Evolutionary conservation across 2,797 vertebrate species (phyloP).

Genomic region (Masticophis lateralis): DNA sequence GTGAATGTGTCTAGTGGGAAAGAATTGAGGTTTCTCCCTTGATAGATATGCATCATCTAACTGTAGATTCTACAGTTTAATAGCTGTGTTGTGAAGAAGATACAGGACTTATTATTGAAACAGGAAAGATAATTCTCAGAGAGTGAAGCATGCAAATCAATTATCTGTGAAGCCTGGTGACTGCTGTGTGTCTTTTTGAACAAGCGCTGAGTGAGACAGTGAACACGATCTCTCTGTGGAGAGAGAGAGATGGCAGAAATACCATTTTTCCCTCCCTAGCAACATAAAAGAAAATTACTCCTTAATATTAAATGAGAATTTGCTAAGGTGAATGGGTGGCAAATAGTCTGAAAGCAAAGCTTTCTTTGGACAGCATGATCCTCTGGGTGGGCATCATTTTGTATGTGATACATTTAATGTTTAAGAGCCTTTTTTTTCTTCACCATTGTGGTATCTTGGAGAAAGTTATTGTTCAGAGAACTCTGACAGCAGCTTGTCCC

Average conservation of each 20-base stretch:
- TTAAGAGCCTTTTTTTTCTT: conserved; percentile 19
- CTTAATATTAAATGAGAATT: conserved; percentile 20
- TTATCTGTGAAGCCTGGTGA: conserved; percentile 20
- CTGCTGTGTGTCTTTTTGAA: conserved; percentile 25
- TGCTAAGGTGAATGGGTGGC: neutral
- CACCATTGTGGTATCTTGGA: neutral
- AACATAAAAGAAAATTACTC: conserved; percentile 40
- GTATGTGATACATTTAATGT: neutral
- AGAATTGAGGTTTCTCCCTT: neutral
- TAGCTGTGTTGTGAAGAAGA: neutral
- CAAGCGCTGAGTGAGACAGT: conserved; percentile 16
- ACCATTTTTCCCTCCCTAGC: neutral
- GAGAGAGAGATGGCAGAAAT: conserved; percentile 19
- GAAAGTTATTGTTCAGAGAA: neutral
- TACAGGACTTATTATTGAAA: conserved; percentile 9
- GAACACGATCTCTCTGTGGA: conserved; percentile 6
- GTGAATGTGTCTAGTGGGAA: neutral
- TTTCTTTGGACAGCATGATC: neutral
- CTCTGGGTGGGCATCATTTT: neutral
- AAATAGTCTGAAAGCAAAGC: neutral
- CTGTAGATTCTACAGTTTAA: neutral
- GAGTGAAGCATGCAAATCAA: conserved; percentile 19
- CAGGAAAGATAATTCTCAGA: conserved; percentile 17
- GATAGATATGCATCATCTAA: neutral
- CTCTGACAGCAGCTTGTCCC: rapidly evolving